Percentiles rank a stretch among this genome's conserved stretches.
Evolutionary conservation across 2,113 vertebrate species (phyloP).

Genomic region (Chloroceryle aenea): DNA sequence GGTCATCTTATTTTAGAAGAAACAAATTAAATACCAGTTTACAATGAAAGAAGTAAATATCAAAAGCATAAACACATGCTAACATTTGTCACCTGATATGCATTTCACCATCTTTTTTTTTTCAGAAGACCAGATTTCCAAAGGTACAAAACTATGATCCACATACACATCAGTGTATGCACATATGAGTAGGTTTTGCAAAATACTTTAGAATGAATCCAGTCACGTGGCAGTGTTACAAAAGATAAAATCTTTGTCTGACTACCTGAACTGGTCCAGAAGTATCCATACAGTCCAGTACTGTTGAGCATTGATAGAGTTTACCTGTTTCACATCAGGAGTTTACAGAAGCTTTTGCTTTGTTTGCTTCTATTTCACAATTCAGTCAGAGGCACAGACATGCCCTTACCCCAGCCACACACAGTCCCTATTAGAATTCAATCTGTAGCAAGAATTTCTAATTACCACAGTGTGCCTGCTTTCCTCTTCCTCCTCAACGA

Average conservation of each 20-base stretch:
- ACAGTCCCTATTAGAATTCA: not conserved
- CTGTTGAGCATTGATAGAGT: not conserved
- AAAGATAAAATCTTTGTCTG: not conserved
- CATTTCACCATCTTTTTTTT: not conserved
- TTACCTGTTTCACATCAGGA: not conserved
- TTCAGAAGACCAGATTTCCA: not conserved
- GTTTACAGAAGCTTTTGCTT: not conserved
- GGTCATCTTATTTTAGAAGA: not conserved
- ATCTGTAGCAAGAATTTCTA: not conserved
- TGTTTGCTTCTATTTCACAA: not conserved
- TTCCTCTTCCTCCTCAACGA: not conserved
- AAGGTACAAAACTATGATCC: not conserved
- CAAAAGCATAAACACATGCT: not conserved
- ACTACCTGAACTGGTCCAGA: not conserved
- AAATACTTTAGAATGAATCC: not conserved
- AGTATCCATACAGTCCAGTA: not conserved
- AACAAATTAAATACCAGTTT: not conserved
- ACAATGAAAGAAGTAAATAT: not conserved
- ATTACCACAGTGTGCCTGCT: not conserved
- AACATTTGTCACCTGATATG: not conserved
- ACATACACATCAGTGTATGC: fast-evolving
- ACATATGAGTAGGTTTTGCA: not conserved
- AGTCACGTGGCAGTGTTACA: not conserved
- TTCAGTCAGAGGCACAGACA: not conserved
- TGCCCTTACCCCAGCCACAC: not conserved